Evolutionary conservation across 2,113 vertebrate genomes (phyloP), one percentile per base, ranked within the genome.

Genomic region (Etheostoma cragini): DNA sequence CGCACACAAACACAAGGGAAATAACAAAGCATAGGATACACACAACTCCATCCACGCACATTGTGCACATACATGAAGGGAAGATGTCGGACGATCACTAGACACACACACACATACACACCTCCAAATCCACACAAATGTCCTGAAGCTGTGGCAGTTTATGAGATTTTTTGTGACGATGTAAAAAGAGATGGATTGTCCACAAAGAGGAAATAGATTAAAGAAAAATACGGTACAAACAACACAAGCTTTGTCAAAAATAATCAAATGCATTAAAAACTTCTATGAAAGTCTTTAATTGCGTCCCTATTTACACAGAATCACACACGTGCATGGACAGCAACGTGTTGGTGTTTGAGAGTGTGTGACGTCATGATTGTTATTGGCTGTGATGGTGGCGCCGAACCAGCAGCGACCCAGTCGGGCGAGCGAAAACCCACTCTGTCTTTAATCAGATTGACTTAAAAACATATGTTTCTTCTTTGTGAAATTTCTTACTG

Each of bases 401-500:
- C 91, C 93, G 75, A 86, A 72, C 60, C 24, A 19, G 73, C 71
- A 70, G 67, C 63, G 46, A 68, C 79, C 72, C 62, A 33, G 82
- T 69, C 76, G 22, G 57, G 33, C 49, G 26, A 70, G 87, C 24
- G 76, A 61, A 80, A 56, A 72, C 71, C 75, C 70, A 35, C 53
- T 45, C 73, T 8, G 46, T 80, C 87, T 88, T 86, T 90, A 91
- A 93, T 92, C 81, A 1, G 83, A 94, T 94, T 94, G 84, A 70
- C 68, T 79, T 87, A 87, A 92, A 92, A 91, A 91, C 90, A 87
- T 93, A 93, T 91, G 88, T 88, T 87, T 65, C 77, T 89, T 87
- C 82, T 91, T 93, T 85, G 90, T 87, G 89, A 93, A 93, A 89
- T 93, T 91, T 93, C 86, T 78, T 92, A 92, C 88, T 89, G 93